Conservation (phyloP, 2,797 vertebrate species). For the Sebastes iracundus region DNA sequence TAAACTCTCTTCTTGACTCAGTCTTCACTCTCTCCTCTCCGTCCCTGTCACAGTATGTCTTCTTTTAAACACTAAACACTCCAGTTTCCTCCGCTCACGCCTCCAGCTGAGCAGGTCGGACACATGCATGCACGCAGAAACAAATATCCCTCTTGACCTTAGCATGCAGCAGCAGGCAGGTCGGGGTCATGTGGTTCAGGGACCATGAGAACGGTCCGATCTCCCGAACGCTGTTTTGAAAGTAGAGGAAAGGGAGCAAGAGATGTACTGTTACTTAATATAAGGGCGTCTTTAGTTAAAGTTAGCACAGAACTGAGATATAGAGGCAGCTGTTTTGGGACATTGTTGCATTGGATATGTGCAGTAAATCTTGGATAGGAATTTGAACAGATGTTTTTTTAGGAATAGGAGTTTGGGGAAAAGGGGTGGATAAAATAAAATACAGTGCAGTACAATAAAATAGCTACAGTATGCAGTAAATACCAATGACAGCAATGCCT, state of each 20-base stretch:
- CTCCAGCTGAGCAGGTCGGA: constrained; percentile 41
- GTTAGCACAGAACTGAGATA: not conserved
- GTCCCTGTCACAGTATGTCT: not conserved
- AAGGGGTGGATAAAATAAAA: not conserved
- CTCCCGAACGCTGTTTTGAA: not conserved
- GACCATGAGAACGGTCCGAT: constrained; percentile 17
- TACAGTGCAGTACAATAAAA: not conserved
- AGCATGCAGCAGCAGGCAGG: constrained; percentile 5
- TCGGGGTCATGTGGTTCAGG: constrained; percentile 37
- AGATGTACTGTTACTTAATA: not conserved
- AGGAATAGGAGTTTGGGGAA: not conserved
- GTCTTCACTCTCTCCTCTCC: not conserved
- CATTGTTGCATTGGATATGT: not conserved
- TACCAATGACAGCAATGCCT: not conserved
- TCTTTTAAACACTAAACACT: constrained; percentile 37
- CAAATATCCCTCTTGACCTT: constrained; percentile 41
- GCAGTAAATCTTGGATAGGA: not conserved
- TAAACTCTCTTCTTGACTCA: not conserved
- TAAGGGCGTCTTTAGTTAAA: not conserved
- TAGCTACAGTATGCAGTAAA: not conserved
- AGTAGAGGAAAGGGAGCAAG: not conserved
- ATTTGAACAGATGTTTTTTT: constrained; percentile 1
- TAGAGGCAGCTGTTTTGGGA: not conserved
- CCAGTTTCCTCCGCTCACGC: constrained; percentile 41
- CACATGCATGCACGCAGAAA: constrained; percentile 20